Evolutionary conservation across 2,113 vertebrate genomes (phyloP), one percentile per base, ranked within the genome.

Genomic region (Alaudala cheleensis): DNA sequence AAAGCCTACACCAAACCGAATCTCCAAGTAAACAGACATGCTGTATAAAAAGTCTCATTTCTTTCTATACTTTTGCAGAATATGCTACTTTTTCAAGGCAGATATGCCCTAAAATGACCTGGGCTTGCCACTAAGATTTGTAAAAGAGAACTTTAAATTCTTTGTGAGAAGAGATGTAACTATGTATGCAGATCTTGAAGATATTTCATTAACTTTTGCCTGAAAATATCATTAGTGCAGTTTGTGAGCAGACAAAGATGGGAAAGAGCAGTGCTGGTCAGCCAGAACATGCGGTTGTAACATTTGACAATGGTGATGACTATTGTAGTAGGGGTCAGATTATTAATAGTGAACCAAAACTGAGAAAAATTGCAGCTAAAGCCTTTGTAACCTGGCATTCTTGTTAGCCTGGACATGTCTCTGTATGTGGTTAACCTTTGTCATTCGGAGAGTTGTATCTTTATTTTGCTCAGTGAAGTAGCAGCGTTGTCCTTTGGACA

Each of bases 141-240:
- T 25, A 33, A 64, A 92, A 89, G 70, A 58, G 39, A 90, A 83
- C 6, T 72, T 91, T 21, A 72, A 69, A 42, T 65, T 64, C n/a
- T 79, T 93, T 65, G 39, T 67, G 45, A 81, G 44, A 40, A 91
- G 58, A 66, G 17, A 17, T 51, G 10, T 76, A 62, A 58, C 12
- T 76, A 5, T 25, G 7, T 14, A 54, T 34, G 19, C 28, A 72
- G 26, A 56, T 53, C n/a, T 47, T 26, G 6, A 7, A 67, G 22
- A 4, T 56, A 19, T 44, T 89, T 67, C 11, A 26, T 19, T 18
- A 34, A 18, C 18, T 72, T 69, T 61, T 80, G 3, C 26, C 45
- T 76, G 37, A 29, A n/a, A 57, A 5, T 62, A 51, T 25, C n/a
- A 51, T 6, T 26, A n/a, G 12, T 26, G 20, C 3, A 62, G 34